Evolutionary conservation across 2,888 invertebrate species (phyloP), one percentile per base, ranked within the genome.

Genomic region (Thelaira solivaga): DNA sequence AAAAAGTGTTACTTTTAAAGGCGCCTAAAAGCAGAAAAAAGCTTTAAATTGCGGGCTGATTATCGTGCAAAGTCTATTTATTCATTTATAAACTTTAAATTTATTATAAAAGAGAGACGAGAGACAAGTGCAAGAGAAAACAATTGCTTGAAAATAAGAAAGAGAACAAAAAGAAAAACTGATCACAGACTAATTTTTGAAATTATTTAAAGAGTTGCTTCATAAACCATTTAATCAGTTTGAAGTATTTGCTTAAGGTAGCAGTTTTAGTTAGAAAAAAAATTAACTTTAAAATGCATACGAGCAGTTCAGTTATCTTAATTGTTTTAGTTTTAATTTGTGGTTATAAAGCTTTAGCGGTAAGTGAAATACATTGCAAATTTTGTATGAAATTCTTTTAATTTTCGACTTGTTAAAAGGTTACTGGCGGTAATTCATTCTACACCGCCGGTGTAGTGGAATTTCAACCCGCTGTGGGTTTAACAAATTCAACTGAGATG

Each of bases 361-460:
- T 72, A 57, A 72, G 55, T 47, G 1, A 34, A 11, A 13, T 41
- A 26, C 13, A 2, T 2, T 1, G 7, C 1, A n/a, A 36, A 62
- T 29, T 3, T 39, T 2, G 2, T 24, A 2, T 20, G 1, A 18
- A n/a, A n/a, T n/a, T n/a, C n/a, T 26, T 26, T 34, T 47, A 11
- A 2, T 22, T 34, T 34, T 10, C 13, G 36, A 6, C n/a, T n/a
- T n/a, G n/a, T n/a, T n/a, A n/a, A 26, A 39, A 64, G 36, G n/a
- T 13, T 16, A n/a, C 5, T 0, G 24, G 86, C 64, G 90, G 90
- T 80, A 83, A 86, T 26, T 34, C 72, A 36, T 90, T 88, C 73
- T 93, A 93, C 81, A 89, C 90, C 11, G 93, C 92, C 0, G 93
- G 92, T 0, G 93, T 93, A 0, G 91, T 92, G 3, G 93, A 93